Base-by-base conservation (phyloP, 2,888 invertebrate species). In the Drosophila nigricruria region DNA sequence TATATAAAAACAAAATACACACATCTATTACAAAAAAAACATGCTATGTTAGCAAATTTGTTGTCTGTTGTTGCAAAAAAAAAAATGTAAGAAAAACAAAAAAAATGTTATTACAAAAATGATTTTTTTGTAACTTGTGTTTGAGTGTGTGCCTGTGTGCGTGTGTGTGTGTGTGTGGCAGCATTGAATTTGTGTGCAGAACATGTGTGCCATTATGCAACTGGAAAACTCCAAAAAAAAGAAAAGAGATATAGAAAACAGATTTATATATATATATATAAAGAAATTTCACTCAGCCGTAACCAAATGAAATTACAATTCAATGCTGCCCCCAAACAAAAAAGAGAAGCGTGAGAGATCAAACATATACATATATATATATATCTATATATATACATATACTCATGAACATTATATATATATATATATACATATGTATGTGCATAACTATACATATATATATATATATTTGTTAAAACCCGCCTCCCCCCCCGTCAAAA, bases 11-110 rank as follows among this genome's bases (percentile, higher is more conserved):
- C 53, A 62, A 40, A 65, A 5, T 59, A 75, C 42, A 72, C 62
- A 73, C 70, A 75, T 69, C 61, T 73, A 68, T 58, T 67, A n/a
- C n/a, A n/a, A 59, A 71, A 67, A 67, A 65, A 52, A 73, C 43
- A 65, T 82, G 83, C 87, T 80, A 82, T 86, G 77, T 88, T 88
- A 80, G 83, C 81, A 86, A 82, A 72, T 77, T 82, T 88, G 82
- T 82, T 82, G 83, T 88, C 87, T 88, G 79, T 79, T 79, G 59
- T 65, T 72, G 69, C 76, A 65, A 87, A 70, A 47, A 14, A 25
- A 30, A 43, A 43, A 27, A 14, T 12, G 6, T 10, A 43, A 40
- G 58, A 45, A 34, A 16, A 47, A 16, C 10, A 18, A 4, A 3
- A 23, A 23, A 18, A 66, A 57, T 73, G 73, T 69, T 80, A 77